Evolutionary conservation across 2,113 vertebrate species (phyloP), one percentile per base, ranked within the genome.

Genomic region (Planiliza haematocheilus): DNA sequence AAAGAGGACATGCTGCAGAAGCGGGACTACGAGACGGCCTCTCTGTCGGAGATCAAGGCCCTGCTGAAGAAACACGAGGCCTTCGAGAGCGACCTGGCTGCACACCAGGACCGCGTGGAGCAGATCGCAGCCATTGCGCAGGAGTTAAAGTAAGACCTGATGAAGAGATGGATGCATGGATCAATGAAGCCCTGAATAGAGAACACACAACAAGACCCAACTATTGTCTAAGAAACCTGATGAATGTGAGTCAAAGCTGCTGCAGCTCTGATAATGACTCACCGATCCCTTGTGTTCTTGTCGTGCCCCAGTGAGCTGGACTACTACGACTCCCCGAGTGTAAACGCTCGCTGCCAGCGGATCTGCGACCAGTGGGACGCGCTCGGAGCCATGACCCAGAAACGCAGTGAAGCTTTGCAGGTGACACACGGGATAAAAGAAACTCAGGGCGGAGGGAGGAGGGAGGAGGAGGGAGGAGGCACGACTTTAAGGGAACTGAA

Each of bases 281-380:
- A 43, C n/a, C 18, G 36, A 10, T 18, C 30, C 24, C 16, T 41
- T 42, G 10, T 68, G 14, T 36, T 61, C 41, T 66, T 21, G 14
- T 74, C 67, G 77, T 82, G 21, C 51, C 59, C 1, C 74, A 99
- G 98, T 81, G 98, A 99, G 96, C 91, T 99, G 95, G 97, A 99
- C 90, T 99, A 99, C 88, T 99, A 98, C 0, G 97, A 99, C 92
- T 99, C 97, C 69, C 97, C 96, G 64, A 99, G 94, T 86, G 97
- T 99, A 79, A 99, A 99, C 38, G 94, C 95, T 84, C 96, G 97
- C 84, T 99, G 97, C 93, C 98, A 99, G 92, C 93, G 94, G 89
- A 99, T 99, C 88, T 99, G 98, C 89, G 98, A 99, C 88, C 96
- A 99, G 86, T 99, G 98, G 98, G 98, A 99, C 83, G 86, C 94